These are phyloP conservation scores for Cyrtorhinus lividipennis DNA, from an alignment of 1,140 invertebrate genomes.

Conservation along the genomic window DNA sequence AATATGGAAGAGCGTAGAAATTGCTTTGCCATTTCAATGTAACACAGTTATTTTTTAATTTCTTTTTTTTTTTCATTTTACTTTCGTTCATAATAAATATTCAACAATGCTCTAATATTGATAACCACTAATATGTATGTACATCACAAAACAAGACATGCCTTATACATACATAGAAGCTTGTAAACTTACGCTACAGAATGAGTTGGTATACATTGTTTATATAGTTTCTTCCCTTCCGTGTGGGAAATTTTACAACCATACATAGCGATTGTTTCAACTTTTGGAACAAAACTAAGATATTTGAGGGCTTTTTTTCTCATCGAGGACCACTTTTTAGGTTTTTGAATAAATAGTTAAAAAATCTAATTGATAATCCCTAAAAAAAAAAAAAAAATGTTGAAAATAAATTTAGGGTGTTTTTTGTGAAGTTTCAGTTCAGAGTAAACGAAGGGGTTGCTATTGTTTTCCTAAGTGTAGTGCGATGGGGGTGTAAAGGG, in stretches of 20 bases:
- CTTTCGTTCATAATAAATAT: slow-evolving; percentile 14
- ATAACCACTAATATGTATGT: slow-evolving; percentile 21
- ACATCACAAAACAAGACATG: slow-evolving; percentile 22
- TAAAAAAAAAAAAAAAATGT: too few relatives aligned
- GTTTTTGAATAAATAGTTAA: too few relatives aligned
- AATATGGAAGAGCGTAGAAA: slow-evolving; percentile 7
- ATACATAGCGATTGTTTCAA: not conserved
- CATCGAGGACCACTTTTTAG: too few relatives aligned
- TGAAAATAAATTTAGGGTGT: too few relatives aligned
- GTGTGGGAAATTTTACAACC: not conserved
- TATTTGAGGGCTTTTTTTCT: not conserved
- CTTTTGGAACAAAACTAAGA: not conserved
- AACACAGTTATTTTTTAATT: slow-evolving; percentile 13
- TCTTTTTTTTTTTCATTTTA: not conserved
- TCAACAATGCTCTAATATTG: slow-evolving; percentile 14
- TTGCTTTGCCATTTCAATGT: slow-evolving; percentile 18
- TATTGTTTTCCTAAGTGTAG: too few relatives aligned
- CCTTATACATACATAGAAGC: slow-evolving; percentile 22
- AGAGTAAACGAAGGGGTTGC: too few relatives aligned
- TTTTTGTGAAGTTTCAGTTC: too few relatives aligned
- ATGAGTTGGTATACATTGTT: slow-evolving; percentile 18
- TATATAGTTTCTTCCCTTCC: not conserved
- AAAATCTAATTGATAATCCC: too few relatives aligned
- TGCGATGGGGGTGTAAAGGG: too few relatives aligned
- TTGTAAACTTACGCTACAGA: slow-evolving; percentile 17